Evolutionary conservation across 1,140 invertebrate genomes (phyloP).

Genomic region (Bactericera cockerelli): DNA sequence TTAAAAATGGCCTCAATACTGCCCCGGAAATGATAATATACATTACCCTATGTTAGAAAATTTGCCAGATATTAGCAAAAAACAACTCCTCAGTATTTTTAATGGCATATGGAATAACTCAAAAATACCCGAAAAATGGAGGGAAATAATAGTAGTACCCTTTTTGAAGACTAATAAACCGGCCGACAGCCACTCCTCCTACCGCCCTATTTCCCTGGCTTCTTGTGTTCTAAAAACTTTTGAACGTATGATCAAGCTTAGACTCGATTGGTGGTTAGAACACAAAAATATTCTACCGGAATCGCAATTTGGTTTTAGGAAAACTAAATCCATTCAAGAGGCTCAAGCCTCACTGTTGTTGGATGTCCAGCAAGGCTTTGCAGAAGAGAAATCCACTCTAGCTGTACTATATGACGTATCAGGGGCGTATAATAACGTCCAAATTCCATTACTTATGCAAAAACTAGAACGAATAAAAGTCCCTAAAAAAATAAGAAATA

Average conservation of each 20-base stretch:
- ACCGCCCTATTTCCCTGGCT: neutral
- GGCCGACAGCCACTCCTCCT: neutral
- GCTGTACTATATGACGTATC: neutral
- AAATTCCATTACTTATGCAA: neutral
- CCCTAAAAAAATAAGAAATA: neutral
- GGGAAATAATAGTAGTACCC: neutral
- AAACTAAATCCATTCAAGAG: conserved; percentile 1
- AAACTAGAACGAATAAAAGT: neutral
- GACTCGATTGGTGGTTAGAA: conserved; percentile 1
- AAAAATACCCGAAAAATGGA: neutral
- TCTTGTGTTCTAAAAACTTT: conserved; percentile 5
- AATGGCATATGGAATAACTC: neutral
- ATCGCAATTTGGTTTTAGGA: conserved; percentile 1
- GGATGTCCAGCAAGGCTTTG: neutral
- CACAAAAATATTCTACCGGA: neutral
- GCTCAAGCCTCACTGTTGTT: neutral
- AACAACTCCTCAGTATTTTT: neutral
- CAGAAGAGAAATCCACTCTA: neutral
- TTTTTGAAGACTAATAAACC: neutral
- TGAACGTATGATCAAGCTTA: conserved; percentile 1
- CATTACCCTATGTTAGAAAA: neutral
- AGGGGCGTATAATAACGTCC: neutral
- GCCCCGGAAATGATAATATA: neutral
- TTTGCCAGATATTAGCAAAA: neutral
- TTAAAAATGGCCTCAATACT: neutral